These are phyloP conservation scores for Casuarius casuarius DNA, from an alignment of 2,113 vertebrate genomes.

Conservation along the genomic window DNA sequence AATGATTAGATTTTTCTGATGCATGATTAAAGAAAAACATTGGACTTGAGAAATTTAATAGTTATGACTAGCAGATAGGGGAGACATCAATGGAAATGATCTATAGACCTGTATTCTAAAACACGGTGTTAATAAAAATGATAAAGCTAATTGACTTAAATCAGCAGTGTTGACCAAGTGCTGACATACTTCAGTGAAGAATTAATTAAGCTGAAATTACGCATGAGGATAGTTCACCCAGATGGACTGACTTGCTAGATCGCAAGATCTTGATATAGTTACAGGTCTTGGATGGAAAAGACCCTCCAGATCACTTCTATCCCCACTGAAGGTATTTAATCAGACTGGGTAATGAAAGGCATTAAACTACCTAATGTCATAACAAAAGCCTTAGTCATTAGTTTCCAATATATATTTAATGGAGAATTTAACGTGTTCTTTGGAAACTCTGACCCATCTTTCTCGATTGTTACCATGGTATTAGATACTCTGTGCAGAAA, in stretches of 20 bases:
- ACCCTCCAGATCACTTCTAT: accelerated
- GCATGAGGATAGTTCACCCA: neutral
- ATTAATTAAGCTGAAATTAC: neutral
- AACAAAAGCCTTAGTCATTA: neutral
- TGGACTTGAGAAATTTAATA: neutral
- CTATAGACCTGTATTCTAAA: neutral
- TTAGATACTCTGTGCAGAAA: neutral
- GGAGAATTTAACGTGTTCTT: neutral
- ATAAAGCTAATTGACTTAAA: neutral
- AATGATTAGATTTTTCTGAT: neutral
- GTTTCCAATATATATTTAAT: neutral
- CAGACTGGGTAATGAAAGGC: neutral
- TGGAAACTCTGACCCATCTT: neutral
- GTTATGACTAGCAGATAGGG: neutral
- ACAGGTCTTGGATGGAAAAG: neutral
- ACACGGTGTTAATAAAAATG: neutral
- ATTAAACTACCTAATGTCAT: neutral
- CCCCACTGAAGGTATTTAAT: neutral
- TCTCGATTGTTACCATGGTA: neutral
- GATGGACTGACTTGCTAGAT: neutral
- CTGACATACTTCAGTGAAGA: neutral
- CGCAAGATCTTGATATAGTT: neutral
- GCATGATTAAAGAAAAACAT: neutral
- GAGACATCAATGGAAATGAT: neutral
- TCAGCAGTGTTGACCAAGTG: neutral